A percentile compares a stretch with the other conserved stretches of the same genome.
Conservation (phyloP, 2,797 vertebrate species). For the Enteromius fasciolatus region DNA sequence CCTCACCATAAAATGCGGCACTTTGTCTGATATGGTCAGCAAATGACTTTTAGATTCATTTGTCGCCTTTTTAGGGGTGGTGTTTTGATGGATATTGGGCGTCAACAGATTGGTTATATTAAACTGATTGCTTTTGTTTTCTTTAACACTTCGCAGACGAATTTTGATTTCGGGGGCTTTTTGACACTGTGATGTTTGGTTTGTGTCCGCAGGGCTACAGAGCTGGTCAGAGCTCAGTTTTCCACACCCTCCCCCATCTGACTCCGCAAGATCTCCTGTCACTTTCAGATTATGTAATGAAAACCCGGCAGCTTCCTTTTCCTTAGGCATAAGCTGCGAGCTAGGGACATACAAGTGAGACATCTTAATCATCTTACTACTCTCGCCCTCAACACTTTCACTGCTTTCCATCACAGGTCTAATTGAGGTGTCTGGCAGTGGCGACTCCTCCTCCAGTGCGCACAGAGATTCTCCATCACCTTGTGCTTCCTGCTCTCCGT, state of each 20-base stretch:
- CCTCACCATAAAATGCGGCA: constrained; percentile 90
- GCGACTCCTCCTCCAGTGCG: constrained; percentile 58
- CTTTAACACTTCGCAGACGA: constrained; percentile 83
- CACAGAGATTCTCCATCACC: constrained; percentile 55
- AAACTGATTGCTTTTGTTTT: constrained; percentile 80
- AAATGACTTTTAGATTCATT: constrained; percentile 77
- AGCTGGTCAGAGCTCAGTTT: constrained; percentile 52
- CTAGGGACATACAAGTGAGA: constrained; percentile 90
- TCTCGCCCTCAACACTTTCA: constrained; percentile 66
- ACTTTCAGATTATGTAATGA: constrained; percentile 68
- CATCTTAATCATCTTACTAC: constrained; percentile 83
- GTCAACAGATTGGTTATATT: constrained; percentile 91
- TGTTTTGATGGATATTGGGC: constrained; percentile 81
- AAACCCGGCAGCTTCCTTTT: constrained; percentile 71
- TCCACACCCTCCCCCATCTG: constrained; percentile 55
- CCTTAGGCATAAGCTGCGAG: constrained; percentile 83
- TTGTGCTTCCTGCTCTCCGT: constrained; percentile 74
- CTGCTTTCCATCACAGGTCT: constrained; percentile 70
- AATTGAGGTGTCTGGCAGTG: constrained; percentile 63
- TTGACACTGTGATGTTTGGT: constrained; percentile 56
- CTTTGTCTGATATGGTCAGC: constrained; percentile 76
- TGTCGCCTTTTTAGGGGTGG: constrained; percentile 66
- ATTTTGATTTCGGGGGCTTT: constrained; percentile 91
- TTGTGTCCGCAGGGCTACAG: background rate
- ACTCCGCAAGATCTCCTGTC: constrained; percentile 40